A percentile compares a stretch with the other conserved stretches of the same genome.
Conservation (phyloP, 2,113 vertebrate species). For the Cyphomyrus discorhynchus region DNA sequence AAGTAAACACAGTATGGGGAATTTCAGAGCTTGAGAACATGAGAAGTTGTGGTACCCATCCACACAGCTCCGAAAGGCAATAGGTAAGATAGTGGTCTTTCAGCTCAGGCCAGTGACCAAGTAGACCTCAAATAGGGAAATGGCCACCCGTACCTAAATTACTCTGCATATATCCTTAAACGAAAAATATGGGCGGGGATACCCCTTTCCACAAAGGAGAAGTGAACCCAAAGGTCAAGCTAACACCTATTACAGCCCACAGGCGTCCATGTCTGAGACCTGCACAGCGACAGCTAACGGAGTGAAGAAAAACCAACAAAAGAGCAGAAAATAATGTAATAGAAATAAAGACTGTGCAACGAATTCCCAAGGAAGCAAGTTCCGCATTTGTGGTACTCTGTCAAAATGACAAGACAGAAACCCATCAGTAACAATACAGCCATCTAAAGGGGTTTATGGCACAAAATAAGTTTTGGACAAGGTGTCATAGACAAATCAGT, state of each 20-base stretch:
- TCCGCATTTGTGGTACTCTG: not conserved
- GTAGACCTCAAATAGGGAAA: slow-evolving; percentile 19
- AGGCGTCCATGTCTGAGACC: not conserved
- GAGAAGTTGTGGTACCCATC: slow-evolving; percentile 17
- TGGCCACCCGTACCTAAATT: not conserved
- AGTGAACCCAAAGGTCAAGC: not conserved
- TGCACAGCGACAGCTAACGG: not conserved
- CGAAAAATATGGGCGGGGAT: not conserved
- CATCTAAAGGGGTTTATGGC: not conserved
- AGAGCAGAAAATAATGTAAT: not conserved
- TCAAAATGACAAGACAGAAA: not conserved
- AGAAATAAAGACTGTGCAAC: not conserved
- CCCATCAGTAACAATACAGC: not conserved
- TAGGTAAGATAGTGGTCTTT: not conserved
- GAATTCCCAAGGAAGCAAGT: not conserved
- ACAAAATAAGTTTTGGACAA: not conserved
- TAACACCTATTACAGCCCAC: not conserved
- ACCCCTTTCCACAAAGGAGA: slow-evolving; percentile 1
- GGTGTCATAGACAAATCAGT: not conserved
- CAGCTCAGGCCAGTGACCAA: not conserved
- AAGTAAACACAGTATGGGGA: not conserved
- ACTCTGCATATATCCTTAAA: not conserved
- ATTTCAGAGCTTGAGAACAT: not conserved
- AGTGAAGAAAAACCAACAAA: not conserved
- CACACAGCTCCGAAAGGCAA: not conserved